These are phyloP conservation scores for Tanypteryx hageni DNA, from an alignment of 2,888 invertebrate genomes.

Conservation along the genomic window DNA sequence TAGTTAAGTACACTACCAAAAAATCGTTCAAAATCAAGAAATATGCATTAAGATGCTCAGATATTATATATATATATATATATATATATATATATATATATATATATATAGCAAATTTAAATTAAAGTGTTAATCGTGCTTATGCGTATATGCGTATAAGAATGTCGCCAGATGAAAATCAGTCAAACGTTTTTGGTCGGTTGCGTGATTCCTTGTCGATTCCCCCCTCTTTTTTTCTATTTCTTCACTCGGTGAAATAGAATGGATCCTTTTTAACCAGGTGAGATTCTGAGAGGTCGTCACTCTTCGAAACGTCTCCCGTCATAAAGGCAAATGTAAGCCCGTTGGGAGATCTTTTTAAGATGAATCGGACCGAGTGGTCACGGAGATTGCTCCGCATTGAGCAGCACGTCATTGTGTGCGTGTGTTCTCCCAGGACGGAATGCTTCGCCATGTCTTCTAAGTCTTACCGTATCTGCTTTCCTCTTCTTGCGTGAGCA, in stretches of 20 bases:
- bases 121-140: no score
- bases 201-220: neutral
- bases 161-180: no score
- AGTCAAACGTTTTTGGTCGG: neutral
- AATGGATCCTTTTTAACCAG: neutral
- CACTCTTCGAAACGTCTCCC: neutral
- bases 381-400: neutral
- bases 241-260: neutral
- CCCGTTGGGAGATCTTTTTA: neutral
- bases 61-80: no score
- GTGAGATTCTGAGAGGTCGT: neutral
- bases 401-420: neutral
- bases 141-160: no score
- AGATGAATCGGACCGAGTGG: constrained; percentile 21
- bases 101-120: no score
- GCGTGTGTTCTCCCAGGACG: neutral
- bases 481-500: neutral
- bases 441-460: constrained; percentile 3
- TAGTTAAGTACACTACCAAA: no score
- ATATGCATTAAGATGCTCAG: no score
- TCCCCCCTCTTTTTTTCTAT: neutral
- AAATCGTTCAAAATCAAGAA: no score
- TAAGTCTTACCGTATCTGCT: neutral
- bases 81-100: no score
- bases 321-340: neutral